phyloP scores from a whole-genome alignment of 2,888 invertebrate genomes.

The Dione vanillae region DNA sequence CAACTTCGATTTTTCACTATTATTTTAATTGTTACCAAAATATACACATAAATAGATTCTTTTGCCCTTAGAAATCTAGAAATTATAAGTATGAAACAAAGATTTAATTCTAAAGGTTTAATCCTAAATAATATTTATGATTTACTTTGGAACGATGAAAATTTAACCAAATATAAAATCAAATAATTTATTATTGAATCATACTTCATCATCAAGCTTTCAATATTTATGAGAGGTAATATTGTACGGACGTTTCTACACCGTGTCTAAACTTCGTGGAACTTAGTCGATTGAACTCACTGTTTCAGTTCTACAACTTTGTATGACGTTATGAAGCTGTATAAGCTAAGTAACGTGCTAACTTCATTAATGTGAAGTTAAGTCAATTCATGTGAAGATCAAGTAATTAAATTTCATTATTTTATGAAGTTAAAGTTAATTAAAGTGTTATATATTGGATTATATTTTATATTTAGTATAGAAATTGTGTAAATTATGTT shows the following conservation, averaged over 20 bases:
- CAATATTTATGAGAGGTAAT: conserved; percentile 7
- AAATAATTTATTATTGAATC: neutral
- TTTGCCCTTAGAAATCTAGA: too few relatives aligned
- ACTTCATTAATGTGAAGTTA: conserved; percentile 12
- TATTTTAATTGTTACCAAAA: too few relatives aligned
- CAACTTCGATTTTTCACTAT: too few relatives aligned
- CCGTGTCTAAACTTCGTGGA: conserved; percentile 9
- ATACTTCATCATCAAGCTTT: neutral
- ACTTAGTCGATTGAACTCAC: conserved; percentile 22
- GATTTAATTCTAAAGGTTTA: too few relatives aligned
- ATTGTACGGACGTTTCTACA: neutral
- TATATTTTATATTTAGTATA: too few relatives aligned
- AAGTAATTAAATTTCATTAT: neutral
- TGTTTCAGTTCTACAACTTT: conserved; percentile 12
- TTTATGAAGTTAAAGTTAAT: neutral
- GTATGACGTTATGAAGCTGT: neutral
- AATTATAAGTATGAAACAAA: too few relatives aligned
- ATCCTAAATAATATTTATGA: too few relatives aligned
- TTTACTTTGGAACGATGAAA: too few relatives aligned
- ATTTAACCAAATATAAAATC: neutral
- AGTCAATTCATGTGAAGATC: conserved; percentile 9
- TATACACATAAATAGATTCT: too few relatives aligned
- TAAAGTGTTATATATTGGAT: too few relatives aligned
- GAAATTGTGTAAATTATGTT: too few relatives aligned
- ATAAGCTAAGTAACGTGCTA: conserved; percentile 3